Evolutionary conservation across 2,113 vertebrate genomes (phyloP).

Genomic region (Coturnix japonica): DNA sequence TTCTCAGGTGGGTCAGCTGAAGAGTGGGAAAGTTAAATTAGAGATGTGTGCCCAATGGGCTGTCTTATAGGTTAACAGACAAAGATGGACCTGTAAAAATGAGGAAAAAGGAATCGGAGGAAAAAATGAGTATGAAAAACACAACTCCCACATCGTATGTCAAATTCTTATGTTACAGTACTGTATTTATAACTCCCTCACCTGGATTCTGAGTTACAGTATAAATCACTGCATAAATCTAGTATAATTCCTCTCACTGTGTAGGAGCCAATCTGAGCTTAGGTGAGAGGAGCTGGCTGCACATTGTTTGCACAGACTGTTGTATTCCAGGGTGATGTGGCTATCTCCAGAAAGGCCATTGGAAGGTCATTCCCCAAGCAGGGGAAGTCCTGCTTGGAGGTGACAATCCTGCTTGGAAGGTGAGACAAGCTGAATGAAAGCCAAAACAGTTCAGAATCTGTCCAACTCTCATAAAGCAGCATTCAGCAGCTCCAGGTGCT

Average conservation of each 20-base stretch:
- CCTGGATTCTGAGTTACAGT: background rate
- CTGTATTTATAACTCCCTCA: background rate
- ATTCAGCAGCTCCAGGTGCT: background rate
- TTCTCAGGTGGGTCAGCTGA: background rate
- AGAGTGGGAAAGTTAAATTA: background rate
- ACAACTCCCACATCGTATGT: background rate
- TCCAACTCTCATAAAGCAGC: background rate
- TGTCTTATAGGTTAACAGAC: background rate
- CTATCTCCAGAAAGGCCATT: background rate
- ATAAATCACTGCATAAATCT: background rate
- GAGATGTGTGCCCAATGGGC: background rate
- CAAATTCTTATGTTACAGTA: background rate
- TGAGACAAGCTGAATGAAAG: background rate
- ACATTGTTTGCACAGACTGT: fast-evolving
- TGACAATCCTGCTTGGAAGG: background rate
- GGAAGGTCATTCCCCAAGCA: background rate
- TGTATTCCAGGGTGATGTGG: background rate
- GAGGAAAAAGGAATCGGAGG: background rate
- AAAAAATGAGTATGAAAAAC: background rate
- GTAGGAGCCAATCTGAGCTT: background rate
- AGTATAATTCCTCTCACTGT: background rate
- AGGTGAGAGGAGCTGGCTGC: background rate
- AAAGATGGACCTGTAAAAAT: background rate
- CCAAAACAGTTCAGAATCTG: background rate
- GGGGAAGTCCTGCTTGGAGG: background rate